A percentile compares a stretch with the other conserved stretches of the same genome.
Evolutionary conservation across 1,140 invertebrate genomes (phyloP).

Genomic region (Microplitis mediator): DNA sequence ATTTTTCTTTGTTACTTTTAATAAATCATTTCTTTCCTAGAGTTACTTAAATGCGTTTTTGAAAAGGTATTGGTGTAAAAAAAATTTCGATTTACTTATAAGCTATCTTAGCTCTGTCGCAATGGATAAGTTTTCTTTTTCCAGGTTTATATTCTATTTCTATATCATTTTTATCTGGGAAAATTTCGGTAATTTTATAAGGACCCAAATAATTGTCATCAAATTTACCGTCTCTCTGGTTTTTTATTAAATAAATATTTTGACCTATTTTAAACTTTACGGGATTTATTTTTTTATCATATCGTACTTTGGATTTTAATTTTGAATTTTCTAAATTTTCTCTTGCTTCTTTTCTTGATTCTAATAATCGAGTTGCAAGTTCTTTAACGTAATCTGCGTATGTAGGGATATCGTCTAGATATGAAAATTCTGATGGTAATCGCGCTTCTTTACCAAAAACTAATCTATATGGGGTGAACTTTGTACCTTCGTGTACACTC

Average conservation of each 20-base stretch:
- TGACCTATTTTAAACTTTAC: background rate
- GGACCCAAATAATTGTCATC: conserved; percentile 18
- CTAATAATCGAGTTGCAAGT: background rate
- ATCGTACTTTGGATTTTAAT: background rate
- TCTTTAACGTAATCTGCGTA: conserved; percentile 9
- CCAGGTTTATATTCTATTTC: conserved; percentile 6
- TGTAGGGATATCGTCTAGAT: background rate
- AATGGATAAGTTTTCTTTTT: background rate
- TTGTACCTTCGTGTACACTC: conserved; percentile 18
- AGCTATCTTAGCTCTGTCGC: background rate
- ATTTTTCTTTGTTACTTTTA: too few species aligned
- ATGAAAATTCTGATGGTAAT: conserved; percentile 12
- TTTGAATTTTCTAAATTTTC: background rate
- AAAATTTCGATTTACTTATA: too few species aligned
- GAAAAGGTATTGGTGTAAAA: too few species aligned
- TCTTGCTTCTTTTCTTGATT: background rate
- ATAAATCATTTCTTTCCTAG: too few species aligned
- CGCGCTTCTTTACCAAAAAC: conserved; percentile 15
- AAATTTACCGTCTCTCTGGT: background rate
- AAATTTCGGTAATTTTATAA: conserved; percentile 4
- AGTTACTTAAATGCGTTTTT: too few species aligned
- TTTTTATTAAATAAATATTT: background rate
- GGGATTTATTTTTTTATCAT: background rate
- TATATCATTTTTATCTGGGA: conserved; percentile 18
- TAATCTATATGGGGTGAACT: conserved; percentile 17